These are phyloP conservation scores for Euclidia mi DNA, from an alignment of 2,888 invertebrate species.

Conservation along the genomic window DNA sequence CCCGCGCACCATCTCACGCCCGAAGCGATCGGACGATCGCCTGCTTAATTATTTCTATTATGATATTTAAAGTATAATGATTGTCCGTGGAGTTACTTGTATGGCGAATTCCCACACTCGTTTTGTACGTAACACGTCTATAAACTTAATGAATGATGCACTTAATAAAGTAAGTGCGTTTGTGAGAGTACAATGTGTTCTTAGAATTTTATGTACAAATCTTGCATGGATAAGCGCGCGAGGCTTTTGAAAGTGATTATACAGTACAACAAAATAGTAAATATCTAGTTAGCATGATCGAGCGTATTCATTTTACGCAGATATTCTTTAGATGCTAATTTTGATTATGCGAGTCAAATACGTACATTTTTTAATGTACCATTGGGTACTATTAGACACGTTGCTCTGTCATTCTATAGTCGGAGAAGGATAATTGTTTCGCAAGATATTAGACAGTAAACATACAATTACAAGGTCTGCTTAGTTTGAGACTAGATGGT, in stretches of 20 bases:
- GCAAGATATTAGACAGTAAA: too few species aligned
- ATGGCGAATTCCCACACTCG: constrained; percentile 83
- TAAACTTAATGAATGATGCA: constrained; percentile 61
- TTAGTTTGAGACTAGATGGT: too few species aligned
- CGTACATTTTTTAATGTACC: too few species aligned
- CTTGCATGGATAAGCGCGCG: neutral
- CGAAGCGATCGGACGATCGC: constrained; percentile 83
- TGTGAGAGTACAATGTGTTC: neutral
- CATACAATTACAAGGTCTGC: too few species aligned
- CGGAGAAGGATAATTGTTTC: too few species aligned
- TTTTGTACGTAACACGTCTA: constrained; percentile 63
- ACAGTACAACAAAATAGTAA: neutral
- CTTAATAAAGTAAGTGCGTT: constrained; percentile 45
- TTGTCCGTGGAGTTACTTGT: constrained; percentile 71
- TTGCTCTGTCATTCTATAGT: too few species aligned
- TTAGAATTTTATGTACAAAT: constrained; percentile 1
- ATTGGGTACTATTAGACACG: too few species aligned
- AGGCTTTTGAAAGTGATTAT: neutral
- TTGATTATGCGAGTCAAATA: too few species aligned
- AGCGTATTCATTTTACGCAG: too few species aligned
- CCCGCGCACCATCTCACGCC: constrained; percentile 84
- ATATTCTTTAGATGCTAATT: neutral
- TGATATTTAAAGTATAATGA: constrained; percentile 87
- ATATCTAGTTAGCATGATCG: neutral
- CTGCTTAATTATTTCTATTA: constrained; percentile 89